Percentiles rank a stretch among this genome's conserved stretches.
These are phyloP conservation scores for Diplolepis rosae DNA, from an alignment of 2,888 invertebrate genomes.

Conservation along the genomic window DNA sequence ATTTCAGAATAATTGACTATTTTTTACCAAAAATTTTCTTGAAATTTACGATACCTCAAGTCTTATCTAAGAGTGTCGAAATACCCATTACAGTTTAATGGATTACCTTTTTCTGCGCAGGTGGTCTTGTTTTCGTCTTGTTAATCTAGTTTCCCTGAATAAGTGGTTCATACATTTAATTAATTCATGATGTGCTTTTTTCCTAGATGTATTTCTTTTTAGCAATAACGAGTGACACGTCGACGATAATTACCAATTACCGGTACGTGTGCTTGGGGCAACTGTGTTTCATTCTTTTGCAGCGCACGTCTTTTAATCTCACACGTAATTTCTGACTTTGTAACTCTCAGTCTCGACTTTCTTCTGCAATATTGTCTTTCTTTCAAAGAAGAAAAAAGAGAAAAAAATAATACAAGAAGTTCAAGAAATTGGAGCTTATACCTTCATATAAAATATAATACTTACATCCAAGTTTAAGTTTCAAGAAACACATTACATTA, in stretches of 20 bases:
- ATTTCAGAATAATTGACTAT: too few relatives aligned
- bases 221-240: conserved; percentile 12
- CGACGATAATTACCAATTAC: conserved; percentile 12
- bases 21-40: too few relatives aligned
- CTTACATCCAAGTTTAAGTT: too few relatives aligned
- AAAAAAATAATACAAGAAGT: neutral
- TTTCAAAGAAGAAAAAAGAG: too few relatives aligned
- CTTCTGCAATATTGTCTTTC: neutral
- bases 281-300: neutral
- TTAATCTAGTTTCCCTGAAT: neutral
- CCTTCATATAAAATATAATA: too few relatives aligned
- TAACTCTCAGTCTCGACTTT: neutral
- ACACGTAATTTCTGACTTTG: neutral
- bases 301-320: conserved; percentile 4
- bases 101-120: too few relatives aligned
- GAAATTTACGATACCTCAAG: too few relatives aligned
- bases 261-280: neutral
- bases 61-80: too few relatives aligned
- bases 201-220: neutral
- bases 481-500: too few relatives aligned
- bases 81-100: too few relatives aligned
- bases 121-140: neutral
- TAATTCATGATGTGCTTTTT: neutral
- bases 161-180: neutral
- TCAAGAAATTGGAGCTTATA: too few relatives aligned